Evolutionary conservation across 2,797 vertebrate genomes (phyloP), one percentile per base, ranked within the genome.

Genomic region (Phyllotis vaccarum): DNA sequence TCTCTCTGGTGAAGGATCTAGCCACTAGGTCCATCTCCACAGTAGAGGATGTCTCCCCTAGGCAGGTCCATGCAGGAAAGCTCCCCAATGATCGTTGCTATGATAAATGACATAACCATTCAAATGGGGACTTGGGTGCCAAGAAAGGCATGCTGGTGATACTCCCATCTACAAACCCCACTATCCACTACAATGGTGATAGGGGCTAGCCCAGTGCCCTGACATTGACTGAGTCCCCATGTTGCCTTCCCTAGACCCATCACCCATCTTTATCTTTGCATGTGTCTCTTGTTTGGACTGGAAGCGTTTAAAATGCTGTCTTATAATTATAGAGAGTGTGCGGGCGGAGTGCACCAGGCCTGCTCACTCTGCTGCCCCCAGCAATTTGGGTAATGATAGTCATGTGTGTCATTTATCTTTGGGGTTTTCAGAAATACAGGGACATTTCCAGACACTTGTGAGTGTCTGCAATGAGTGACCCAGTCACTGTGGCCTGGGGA

Each of bases 381-480:
- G 98, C 98, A 98, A 98, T 99, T 98, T 98, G 7, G 13, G 96
- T 98, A 98, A 99, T 98, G 98, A 98, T 93, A 98, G 98, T 98
- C 98, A 98, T 98, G 98, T 97, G 93, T 54, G 85, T 96, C 90
- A 86, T 97, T 97, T 98, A 96, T 98, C 98, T 95, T 97, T 96
- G 97, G 96, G 98, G 98, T 96, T 98, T 98, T 96, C 89, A 95
- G 97, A 98, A 98, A 91, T 96, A 98, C 79, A 97, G 94, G 89
- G 81, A 19, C 80, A 94, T 89, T 95, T 97, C 97, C 96, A 96
- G 97, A 97, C 95, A 81, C 96, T 93, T 3, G 91, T 74, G 80
- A 72, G 11, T 75, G 66, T 93, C 95, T 98, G 94, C 43, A 34
- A 4, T 8, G 70, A 90, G 89, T 11, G 46, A 79, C 54, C 27